phyloP scores from a whole-genome alignment of 2,113 vertebrate species.

The Bufo gargarizans region DNA sequence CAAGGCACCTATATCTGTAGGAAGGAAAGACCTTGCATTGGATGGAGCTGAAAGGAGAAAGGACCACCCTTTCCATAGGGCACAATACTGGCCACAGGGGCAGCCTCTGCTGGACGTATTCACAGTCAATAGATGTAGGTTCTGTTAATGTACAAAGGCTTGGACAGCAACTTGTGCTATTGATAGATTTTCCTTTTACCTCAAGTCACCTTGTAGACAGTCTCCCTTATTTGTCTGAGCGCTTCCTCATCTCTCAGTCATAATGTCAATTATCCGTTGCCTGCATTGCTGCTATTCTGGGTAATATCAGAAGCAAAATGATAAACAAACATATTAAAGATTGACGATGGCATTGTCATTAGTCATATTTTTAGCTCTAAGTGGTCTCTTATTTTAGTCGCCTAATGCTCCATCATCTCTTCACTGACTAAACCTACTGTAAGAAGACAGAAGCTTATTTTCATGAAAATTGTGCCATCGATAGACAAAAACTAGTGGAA shows the following conservation, averaged over 20 bases:
- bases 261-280: conserved; percentile 2
- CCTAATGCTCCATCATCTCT: not conserved
- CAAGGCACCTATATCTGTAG: too few species aligned
- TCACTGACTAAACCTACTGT: not conserved
- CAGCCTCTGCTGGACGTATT: too few species aligned
- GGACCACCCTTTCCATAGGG: too few species aligned
- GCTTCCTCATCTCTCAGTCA: not conserved
- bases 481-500: not conserved
- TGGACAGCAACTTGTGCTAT: not conserved
- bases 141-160: not conserved
- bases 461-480: not conserved
- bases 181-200: not conserved
- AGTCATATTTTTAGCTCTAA: conserved; percentile 43
- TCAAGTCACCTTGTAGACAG: not conserved
- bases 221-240: not conserved
- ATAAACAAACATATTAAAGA: conserved; percentile 49
- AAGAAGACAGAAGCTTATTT: not conserved
- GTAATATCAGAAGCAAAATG: conserved; percentile 29
- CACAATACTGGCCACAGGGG: too few species aligned
- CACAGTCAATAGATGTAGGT: too few species aligned
- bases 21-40: too few species aligned
- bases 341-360: conserved; percentile 16
- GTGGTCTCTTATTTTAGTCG: not conserved
- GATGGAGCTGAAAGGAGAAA: too few species aligned
- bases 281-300: conserved; percentile 31